phyloP scores from a whole-genome alignment of 2,113 vertebrate genomes.

The Hemicordylus capensis region DNA sequence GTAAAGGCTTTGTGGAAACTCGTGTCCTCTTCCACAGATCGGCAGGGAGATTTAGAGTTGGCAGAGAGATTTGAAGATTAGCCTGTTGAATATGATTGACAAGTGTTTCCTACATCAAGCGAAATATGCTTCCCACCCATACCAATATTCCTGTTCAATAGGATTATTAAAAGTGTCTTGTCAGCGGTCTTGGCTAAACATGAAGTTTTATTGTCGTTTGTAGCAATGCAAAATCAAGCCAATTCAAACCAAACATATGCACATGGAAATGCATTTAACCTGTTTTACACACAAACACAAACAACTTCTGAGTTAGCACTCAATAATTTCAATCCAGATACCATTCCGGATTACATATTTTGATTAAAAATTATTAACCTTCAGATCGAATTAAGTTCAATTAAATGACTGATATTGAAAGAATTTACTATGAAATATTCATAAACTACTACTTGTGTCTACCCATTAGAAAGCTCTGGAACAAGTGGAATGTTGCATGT shows the following conservation, averaged over 20 bases:
- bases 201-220: constrained; percentile 24
- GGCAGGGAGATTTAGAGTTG: no score
- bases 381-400: neutral
- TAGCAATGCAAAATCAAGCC: constrained; percentile 64
- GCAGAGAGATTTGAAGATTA: constrained; percentile 7
- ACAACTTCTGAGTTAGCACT: neutral
- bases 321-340: neutral
- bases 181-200: constrained; percentile 38
- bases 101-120: constrained; percentile 38
- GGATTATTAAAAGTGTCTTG: constrained; percentile 34
- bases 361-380: neutral
- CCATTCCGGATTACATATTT: constrained; percentile 59
- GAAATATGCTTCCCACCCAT: neutral
- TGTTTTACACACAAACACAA: neutral
- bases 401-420: neutral
- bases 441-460: neutral
- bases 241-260: neutral
- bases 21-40: neutral
- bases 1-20: constrained; percentile 1
- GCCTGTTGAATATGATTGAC: constrained; percentile 59
- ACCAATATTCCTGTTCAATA: neutral
- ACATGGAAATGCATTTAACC: neutral
- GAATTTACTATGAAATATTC: neutral
- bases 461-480: neutral
- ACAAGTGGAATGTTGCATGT: neutral